phyloP scores from a whole-genome alignment of 2,888 invertebrate species.

The Megamerina dolium region DNA sequence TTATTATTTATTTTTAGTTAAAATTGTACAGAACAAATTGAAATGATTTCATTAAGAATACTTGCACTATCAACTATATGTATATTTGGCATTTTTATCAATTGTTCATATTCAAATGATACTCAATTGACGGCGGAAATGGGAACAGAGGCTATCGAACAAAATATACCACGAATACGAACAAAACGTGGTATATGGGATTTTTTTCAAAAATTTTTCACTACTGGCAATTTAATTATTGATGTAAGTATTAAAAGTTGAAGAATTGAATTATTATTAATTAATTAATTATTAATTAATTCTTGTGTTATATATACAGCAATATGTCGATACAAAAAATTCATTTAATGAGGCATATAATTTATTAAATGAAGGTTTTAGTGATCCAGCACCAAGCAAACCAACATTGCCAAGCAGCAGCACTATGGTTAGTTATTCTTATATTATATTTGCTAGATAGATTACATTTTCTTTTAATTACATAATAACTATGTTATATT shows the following conservation, averaged over 20 bases:
- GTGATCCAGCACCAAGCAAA: constrained; percentile 40
- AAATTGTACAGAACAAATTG: too few species aligned
- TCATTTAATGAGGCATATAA: constrained; percentile 43
- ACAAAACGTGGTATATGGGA: constrained; percentile 40
- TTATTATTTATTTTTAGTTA: too few species aligned
- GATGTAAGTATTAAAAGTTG: constrained; percentile 34
- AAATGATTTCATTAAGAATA: too few species aligned
- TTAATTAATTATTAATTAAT: constrained; percentile 1
- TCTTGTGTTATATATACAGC: constrained; percentile 27
- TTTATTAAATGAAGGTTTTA: constrained; percentile 40
- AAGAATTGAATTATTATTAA: neutral
- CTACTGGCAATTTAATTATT: constrained; percentile 39
- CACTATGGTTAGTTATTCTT: too few species aligned
- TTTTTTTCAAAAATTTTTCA: constrained; percentile 42
- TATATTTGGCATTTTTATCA: too few species aligned
- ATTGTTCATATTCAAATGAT: too few species aligned
- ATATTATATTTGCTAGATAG: neutral
- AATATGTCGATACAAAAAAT: constrained; percentile 44
- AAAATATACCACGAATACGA: constrained; percentile 28
- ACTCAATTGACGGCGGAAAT: too few species aligned
- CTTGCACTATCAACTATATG: too few species aligned
- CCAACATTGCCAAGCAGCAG: constrained; percentile 25
- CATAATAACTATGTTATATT: too few species aligned
- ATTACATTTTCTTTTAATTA: too few species aligned
- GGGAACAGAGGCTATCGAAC: too few species aligned